Percentiles rank a stretch among this genome's conserved stretches.
Evolutionary conservation across 1,140 invertebrate species (phyloP).

Genomic region (Andrena cerasifolii): DNA sequence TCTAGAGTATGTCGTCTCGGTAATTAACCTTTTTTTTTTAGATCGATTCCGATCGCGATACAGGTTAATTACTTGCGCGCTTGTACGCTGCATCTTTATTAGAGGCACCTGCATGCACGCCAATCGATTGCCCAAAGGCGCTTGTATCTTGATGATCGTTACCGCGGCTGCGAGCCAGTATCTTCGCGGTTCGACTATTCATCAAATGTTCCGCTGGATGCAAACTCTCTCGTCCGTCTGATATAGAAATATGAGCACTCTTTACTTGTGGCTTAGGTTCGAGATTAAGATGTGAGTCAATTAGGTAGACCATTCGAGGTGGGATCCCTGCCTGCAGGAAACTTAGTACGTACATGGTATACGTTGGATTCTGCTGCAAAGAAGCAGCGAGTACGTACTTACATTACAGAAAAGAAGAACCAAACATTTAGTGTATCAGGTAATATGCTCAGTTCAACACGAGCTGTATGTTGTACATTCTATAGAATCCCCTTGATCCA

Average conservation of each 20-base stretch:
- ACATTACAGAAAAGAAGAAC: no score
- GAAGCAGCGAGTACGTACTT: no score
- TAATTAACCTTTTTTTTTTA: background rate
- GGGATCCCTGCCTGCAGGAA: no score
- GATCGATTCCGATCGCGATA: background rate
- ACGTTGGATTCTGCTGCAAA: no score
- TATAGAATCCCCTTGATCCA: no score
- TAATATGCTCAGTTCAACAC: no score
- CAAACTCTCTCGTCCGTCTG: background rate
- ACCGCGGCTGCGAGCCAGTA: slow-evolving; percentile 22
- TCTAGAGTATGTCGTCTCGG: background rate
- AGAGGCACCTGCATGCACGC: background rate
- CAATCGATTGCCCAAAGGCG: slow-evolving; percentile 40
- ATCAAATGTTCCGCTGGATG: background rate
- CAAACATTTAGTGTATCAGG: no score
- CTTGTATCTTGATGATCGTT: slow-evolving; percentile 40
- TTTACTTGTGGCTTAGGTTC: background rate
- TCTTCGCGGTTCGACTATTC: slow-evolving; percentile 26
- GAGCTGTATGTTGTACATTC: no score
- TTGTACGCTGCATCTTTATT: slow-evolving; percentile 33
- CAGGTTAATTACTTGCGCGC: slow-evolving; percentile 22
- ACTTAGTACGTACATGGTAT: no score
- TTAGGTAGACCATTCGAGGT: background rate
- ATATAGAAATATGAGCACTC: background rate
- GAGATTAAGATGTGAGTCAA: slow-evolving; percentile 9